Base-by-base conservation (phyloP, 2,888 invertebrate species). In the Apoda limacodes region DNA sequence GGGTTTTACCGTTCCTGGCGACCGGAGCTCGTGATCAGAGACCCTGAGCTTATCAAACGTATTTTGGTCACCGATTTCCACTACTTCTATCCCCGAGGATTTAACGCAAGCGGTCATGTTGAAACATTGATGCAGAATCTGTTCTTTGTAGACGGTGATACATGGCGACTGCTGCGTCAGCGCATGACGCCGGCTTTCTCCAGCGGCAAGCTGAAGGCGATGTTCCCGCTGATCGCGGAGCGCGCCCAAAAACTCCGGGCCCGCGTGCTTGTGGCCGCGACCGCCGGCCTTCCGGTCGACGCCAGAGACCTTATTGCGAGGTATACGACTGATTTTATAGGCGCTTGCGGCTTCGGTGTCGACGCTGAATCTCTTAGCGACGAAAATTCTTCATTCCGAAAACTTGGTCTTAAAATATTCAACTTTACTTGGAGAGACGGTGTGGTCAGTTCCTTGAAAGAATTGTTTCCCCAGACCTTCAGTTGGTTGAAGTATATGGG, bases 211-310 rank as follows among this genome's bases (percentile, higher is more conserved):
- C n/a, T n/a, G n/a, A n/a, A n/a, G n/a, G 64, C 60, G 20, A 70
- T 70, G 69, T 68, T 68, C 39, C 67, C 64, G 19, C 51, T 70
- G 29, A 52, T 69, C 13, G 52, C 52, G 30, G 62, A 61, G 38
- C 55, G 61, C 25, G 56, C 63, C n/a, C n/a, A n/a, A n/a, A n/a
- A n/a, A n/a, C n/a, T n/a, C n/a, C n/a, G n/a, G n/a, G n/a, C n/a
- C n/a, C n/a, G 64, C 4, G 69, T 68, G 25, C 59, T 68, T 27
- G 66, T 69, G 65, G 68, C 68, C 10, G 52, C 68, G 4, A 67
- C 61, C 45, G 66, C 66, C 24, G n/a, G n/a, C n/a, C n/a, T n/a
- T n/a, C n/a, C n/a, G n/a, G n/a, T n/a, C n/a, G 35, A 37, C 13
- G 33, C 28, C 3, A 27, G 34, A 3, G 43, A 44, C 10, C 30